These are phyloP conservation scores for Diaperis boleti DNA, from an alignment of 2,888 invertebrate genomes.

Conservation along the genomic window DNA sequence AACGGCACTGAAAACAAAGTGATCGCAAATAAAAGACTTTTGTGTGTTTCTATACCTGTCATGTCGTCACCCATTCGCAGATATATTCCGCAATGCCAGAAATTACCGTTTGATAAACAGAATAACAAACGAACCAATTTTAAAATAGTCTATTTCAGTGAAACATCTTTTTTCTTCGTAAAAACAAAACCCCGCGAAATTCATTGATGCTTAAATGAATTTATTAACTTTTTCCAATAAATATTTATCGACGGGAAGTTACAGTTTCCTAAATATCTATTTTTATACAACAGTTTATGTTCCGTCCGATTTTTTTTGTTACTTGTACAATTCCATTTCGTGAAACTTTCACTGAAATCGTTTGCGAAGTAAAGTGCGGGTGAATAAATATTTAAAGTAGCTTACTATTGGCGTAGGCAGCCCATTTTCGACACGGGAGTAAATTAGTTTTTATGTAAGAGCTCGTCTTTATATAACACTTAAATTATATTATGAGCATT, in stretches of 20 bases:
- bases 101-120: conserved; percentile 31
- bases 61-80: conserved; percentile 24
- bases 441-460: no score
- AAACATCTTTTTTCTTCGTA: conserved; percentile 29
- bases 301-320: conserved; percentile 2
- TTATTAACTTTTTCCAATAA: conserved; percentile 36
- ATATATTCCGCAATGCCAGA: conserved; percentile 32
- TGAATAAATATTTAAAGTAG: conserved; percentile 36
- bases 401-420: no score
- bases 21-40: conserved; percentile 13
- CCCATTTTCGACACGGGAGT: no score
- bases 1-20: no score
- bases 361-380: conserved; percentile 29
- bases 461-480: no score
- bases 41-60: conserved; percentile 6
- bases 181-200: conserved; percentile 25
- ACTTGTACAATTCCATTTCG: conserved; percentile 20
- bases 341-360: conserved; percentile 25
- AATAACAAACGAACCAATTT: conserved; percentile 33
- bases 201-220: conserved; percentile 19
- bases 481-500: no score
- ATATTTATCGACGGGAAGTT: conserved; percentile 34
- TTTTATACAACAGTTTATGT: conserved; percentile 24
- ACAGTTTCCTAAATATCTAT: conserved; percentile 24
- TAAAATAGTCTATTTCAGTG: conserved; percentile 29